Percentiles rank a stretch among this genome's conserved stretches.
phyloP scores from a whole-genome alignment of 2,113 vertebrate species.

The Mirza zaza region DNA sequence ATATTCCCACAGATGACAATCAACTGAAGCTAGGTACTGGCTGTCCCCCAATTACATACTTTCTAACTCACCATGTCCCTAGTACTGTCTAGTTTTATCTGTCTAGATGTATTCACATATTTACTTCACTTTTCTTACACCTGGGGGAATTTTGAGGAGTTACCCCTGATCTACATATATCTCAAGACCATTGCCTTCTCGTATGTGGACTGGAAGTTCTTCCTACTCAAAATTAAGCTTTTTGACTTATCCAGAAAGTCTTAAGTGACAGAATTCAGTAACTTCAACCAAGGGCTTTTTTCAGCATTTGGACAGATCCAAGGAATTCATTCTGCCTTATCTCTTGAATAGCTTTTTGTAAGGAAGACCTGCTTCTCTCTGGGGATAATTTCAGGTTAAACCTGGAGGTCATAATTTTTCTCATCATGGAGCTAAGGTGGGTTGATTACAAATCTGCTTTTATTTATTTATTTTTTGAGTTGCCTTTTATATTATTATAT shows the following conservation, averaged over 20 bases:
- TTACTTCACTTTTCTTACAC: background rate
- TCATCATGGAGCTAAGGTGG: background rate
- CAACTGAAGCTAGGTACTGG: background rate
- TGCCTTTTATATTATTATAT: too few species aligned
- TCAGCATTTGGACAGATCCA: conserved; percentile 62
- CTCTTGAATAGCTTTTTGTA: background rate
- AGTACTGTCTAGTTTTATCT: background rate
- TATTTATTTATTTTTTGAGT: too few species aligned
- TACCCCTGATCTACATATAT: background rate
- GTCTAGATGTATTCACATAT: background rate
- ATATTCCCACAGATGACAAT: background rate
- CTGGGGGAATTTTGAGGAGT: background rate
- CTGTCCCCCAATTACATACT: background rate
- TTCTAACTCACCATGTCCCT: background rate
- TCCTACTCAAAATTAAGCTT: background rate
- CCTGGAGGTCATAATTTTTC: background rate
- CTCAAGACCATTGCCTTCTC: background rate
- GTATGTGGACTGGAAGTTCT: background rate
- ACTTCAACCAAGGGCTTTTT: background rate
- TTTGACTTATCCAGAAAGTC: background rate
- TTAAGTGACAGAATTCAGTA: background rate
- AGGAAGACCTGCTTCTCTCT: background rate
- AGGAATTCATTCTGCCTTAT: background rate
- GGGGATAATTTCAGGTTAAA: background rate
- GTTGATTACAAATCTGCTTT: background rate